A percentile compares a stretch with the other conserved stretches of the same genome.
phyloP scores from a whole-genome alignment of 2,113 vertebrate species.

The Varanus salvator region DNA sequence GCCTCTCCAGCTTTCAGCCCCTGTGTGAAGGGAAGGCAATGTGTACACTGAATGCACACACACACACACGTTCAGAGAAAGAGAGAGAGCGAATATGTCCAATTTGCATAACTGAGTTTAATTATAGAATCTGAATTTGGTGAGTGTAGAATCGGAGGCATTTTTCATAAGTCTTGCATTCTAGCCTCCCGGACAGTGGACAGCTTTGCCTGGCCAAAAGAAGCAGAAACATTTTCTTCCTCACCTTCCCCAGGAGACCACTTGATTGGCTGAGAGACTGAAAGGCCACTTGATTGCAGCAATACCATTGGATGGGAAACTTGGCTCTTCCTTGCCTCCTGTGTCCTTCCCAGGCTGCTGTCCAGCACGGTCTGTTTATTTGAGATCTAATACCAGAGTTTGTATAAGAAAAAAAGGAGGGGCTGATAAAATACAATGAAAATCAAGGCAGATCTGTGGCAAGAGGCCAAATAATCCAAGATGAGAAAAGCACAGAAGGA shows the following conservation, averaged over 20 bases:
- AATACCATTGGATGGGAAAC: background rate
- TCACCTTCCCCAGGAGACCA: background rate
- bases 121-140: background rate
- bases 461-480: background rate
- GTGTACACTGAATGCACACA: background rate
- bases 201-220: background rate
- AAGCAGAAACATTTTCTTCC: background rate
- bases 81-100: background rate
- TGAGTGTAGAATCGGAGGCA: background rate
- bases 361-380: conserved; percentile 16
- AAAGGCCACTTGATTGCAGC: conserved; percentile 8
- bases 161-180: background rate
- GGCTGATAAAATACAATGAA: background rate
- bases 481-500: background rate
- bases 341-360: conserved; percentile 16
- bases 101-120: background rate
- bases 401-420: background rate
- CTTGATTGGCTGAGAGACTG: conserved; percentile 6
- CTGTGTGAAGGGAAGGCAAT: background rate
- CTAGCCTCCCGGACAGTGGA: background rate
- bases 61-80: background rate
- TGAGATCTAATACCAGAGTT: conserved; percentile 3
- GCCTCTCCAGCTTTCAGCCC: background rate
- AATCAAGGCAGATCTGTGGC: background rate
- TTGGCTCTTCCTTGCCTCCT: conserved; percentile 10